A percentile compares a stretch with the other conserved stretches of the same genome.
These are phyloP conservation scores for Umimayanthus chanpuru DNA, from an alignment of 92 coral and sea anemone species.

Conservation along the genomic window DNA sequence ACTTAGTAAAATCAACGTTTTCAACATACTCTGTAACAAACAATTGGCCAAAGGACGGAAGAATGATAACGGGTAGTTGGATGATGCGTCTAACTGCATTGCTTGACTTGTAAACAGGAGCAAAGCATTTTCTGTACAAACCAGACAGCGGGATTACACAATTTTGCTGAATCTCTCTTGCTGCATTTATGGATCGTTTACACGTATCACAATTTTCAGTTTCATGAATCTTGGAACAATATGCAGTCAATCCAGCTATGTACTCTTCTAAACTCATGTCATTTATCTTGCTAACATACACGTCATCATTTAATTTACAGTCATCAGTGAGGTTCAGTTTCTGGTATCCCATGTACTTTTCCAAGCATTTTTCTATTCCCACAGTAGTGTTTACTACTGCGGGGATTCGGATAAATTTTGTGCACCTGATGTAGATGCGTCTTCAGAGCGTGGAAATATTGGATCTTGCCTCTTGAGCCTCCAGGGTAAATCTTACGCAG, in stretches of 20 bases:
- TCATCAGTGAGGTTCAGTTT: slow-evolving; percentile 28
- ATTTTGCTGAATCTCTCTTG: slow-evolving; percentile 21
- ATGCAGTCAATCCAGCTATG: slow-evolving; percentile 20
- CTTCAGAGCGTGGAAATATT: too few relatives aligned
- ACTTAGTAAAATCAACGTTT: slow-evolving; percentile 33
- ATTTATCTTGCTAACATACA: slow-evolving; percentile 31
- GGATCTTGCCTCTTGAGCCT: neutral
- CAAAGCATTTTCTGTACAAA: slow-evolving; percentile 39
- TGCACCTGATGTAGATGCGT: too few relatives aligned
- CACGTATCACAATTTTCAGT: slow-evolving; percentile 9
- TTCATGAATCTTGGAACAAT: slow-evolving; percentile 18
- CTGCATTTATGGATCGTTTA: slow-evolving; percentile 21
- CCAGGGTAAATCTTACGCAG: neutral
- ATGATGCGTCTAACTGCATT: slow-evolving; percentile 43
- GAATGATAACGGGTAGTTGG: slow-evolving; percentile 38
- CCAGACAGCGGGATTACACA: slow-evolving; percentile 28
- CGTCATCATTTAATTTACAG: slow-evolving; percentile 28
- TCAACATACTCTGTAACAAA: slow-evolving; percentile 49
- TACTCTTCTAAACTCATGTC: slow-evolving; percentile 41
- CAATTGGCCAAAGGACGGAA: slow-evolving; percentile 41
- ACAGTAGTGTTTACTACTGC: too few relatives aligned
- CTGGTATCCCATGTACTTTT: too few relatives aligned
- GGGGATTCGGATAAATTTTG: too few relatives aligned
- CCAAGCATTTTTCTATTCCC: too few relatives aligned
- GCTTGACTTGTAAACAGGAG: slow-evolving; percentile 39